A percentile compares a stretch with the other conserved stretches of the same genome.
These are phyloP conservation scores for Drosophila pseudotakahashii DNA, from an alignment of 2,888 invertebrate species.

Conservation along the genomic window DNA sequence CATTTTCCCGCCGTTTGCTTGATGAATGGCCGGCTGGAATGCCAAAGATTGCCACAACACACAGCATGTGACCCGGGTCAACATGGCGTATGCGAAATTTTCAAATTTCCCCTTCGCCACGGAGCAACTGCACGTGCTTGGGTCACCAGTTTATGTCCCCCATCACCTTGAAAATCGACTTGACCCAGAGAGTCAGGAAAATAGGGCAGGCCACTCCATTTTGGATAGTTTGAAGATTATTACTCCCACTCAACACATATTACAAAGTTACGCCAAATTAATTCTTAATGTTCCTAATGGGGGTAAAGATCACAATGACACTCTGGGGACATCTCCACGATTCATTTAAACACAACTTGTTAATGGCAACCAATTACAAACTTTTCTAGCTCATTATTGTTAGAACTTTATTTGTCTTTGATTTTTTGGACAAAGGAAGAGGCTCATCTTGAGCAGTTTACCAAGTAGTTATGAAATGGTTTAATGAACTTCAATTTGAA, in stretches of 20 bases:
- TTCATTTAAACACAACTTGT: conserved; percentile 5
- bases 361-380: conserved; percentile 13
- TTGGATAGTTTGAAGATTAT: not conserved
- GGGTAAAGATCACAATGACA: not conserved
- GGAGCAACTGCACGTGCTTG: conserved; percentile 45
- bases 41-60: conserved; percentile 61
- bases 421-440: not conserved
- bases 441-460: not conserved
- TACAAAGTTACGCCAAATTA: conserved; percentile 7
- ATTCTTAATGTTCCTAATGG: not conserved
- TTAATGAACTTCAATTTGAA: not conserved
- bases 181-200: not conserved
- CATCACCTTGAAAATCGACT: not conserved
- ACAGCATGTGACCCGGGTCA: conserved; percentile 53
- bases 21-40: conserved; percentile 20
- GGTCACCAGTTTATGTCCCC: conserved; percentile 18
- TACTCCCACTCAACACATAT: conserved; percentile 1
- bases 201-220: not conserved
- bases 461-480: not conserved
- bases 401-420: not conserved
- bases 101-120: conserved; percentile 9
- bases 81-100: conserved; percentile 41
- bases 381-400: not conserved
- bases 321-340: not conserved
- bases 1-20: conserved; percentile 31